A percentile compares a stretch with the other conserved stretches of the same genome.
Evolutionary conservation across 1,140 invertebrate species (phyloP).

Genomic region (Drosophila mayri): DNA sequence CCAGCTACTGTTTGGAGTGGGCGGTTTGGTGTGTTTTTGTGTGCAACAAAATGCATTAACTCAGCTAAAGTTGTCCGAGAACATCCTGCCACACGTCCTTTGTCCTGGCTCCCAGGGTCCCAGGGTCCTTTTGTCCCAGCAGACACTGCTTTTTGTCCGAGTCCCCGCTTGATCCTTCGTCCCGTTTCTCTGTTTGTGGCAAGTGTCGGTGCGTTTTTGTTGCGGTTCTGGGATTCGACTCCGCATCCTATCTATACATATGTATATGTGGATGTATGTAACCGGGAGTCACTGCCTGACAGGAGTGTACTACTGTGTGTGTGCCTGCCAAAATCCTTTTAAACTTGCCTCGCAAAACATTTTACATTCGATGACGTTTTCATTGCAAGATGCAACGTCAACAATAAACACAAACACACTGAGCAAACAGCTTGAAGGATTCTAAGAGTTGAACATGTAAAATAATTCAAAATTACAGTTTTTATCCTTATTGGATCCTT

Average conservation of each 20-base stretch:
- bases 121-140: slow-evolving; percentile 28
- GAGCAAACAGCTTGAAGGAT: neutral
- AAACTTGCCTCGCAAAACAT: slow-evolving; percentile 73
- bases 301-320: slow-evolving; percentile 7
- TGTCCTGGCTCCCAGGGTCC: slow-evolving; percentile 5
- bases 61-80: slow-evolving; percentile 64
- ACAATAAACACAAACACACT: slow-evolving; percentile 63
- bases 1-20: neutral
- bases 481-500: neutral
- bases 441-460: neutral
- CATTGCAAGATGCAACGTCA: slow-evolving; percentile 82
- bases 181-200: slow-evolving; percentile 32
- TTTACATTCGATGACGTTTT: slow-evolving; percentile 81
- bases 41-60: slow-evolving; percentile 76
- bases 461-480: neutral
- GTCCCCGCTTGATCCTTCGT: neutral
- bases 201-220: slow-evolving; percentile 58
- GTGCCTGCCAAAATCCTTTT: slow-evolving; percentile 51
- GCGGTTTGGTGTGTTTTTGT: slow-evolving; percentile 9
- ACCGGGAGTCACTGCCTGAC: slow-evolving; percentile 17
- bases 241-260: neutral
- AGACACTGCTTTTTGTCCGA: slow-evolving; percentile 30
- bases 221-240: slow-evolving; percentile 26
- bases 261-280: neutral
- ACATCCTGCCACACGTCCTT: slow-evolving; percentile 45